Evolutionary conservation across 2,888 invertebrate genomes (phyloP).

Genomic region (Strigamia transsilvanica): DNA sequence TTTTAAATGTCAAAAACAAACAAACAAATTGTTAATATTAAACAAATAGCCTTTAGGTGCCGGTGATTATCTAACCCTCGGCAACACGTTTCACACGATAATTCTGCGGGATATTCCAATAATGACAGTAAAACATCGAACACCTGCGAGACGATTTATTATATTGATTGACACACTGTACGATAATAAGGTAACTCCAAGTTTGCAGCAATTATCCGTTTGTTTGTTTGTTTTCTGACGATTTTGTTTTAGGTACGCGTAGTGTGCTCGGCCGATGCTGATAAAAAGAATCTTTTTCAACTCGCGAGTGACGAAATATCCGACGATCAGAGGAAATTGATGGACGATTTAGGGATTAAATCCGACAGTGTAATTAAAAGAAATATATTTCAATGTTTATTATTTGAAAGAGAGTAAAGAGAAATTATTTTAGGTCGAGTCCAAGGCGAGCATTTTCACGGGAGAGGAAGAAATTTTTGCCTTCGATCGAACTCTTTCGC

Average conservation of each 20-base stretch:
- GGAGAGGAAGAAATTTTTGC: conserved; percentile 99
- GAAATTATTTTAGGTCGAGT: conserved; percentile 70
- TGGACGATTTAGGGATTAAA: conserved; percentile 92
- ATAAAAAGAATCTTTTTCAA: conserved; percentile 70
- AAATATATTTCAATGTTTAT: not conserved
- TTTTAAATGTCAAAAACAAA: not conserved
- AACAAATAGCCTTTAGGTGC: conserved; percentile 67
- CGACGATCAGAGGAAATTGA: conserved; percentile 84
- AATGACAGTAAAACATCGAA: conserved; percentile 78
- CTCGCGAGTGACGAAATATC: conserved; percentile 60
- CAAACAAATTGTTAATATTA: not conserved
- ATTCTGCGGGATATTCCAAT: conserved; percentile 89
- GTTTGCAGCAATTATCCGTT: not conserved
- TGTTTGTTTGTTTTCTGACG: conserved; percentile 43
- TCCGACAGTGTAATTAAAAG: conserved; percentile 61
- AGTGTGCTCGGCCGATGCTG: conserved; percentile 83
- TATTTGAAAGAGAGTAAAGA: not conserved
- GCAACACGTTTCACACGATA: conserved; percentile 94
- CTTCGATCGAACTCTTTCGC: conserved; percentile 90
- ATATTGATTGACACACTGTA: conserved; percentile 96
- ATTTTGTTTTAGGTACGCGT: conserved; percentile 71
- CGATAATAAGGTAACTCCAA: conserved; percentile 79
- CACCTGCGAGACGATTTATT: conserved; percentile 93
- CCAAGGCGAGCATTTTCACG: conserved; percentile 89
- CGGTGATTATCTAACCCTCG: conserved; percentile 90